Evolutionary conservation across 2,888 invertebrate species (phyloP).

Genomic region (Hecatera dysodea): DNA sequence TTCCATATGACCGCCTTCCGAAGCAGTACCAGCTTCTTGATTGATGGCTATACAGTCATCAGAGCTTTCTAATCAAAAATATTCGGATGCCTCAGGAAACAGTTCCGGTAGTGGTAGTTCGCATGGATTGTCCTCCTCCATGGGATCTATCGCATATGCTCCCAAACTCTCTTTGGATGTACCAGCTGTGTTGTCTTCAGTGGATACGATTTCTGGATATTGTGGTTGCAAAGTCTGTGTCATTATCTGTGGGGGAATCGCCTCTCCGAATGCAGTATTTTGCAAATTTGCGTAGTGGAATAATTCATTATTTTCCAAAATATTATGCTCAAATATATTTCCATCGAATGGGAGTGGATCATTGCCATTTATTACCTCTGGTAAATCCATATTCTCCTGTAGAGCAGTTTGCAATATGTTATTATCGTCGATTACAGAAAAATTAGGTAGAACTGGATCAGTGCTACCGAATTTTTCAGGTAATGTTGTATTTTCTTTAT

Average conservation of each 20-base stretch:
- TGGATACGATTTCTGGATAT: not conserved
- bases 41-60: conserved; percentile 28
- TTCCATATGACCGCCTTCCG: not conserved
- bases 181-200: not conserved
- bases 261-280: not conserved
- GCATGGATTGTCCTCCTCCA: not conserved
- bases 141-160: not conserved
- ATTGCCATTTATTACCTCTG: not conserved
- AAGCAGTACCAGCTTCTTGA: conserved; percentile 3
- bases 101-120: not conserved
- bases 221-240: not conserved
- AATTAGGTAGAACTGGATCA: conserved; percentile 25
- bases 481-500: not conserved
- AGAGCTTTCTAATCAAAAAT: conserved; percentile 32
- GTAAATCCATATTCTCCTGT: not conserved
- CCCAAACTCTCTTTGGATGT: not conserved
- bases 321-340: conserved; percentile 11
- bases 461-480: not conserved
- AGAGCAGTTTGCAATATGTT: not conserved
- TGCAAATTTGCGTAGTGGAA: not conserved
- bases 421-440: not conserved
- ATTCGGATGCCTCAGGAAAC: not conserved
- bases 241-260: not conserved
- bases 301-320: conserved; percentile 1
- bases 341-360: conserved; percentile 12